Evolutionary conservation across 1,140 invertebrate genomes (phyloP), one percentile per base, ranked within the genome.

Genomic region (Argopecten irradians): DNA sequence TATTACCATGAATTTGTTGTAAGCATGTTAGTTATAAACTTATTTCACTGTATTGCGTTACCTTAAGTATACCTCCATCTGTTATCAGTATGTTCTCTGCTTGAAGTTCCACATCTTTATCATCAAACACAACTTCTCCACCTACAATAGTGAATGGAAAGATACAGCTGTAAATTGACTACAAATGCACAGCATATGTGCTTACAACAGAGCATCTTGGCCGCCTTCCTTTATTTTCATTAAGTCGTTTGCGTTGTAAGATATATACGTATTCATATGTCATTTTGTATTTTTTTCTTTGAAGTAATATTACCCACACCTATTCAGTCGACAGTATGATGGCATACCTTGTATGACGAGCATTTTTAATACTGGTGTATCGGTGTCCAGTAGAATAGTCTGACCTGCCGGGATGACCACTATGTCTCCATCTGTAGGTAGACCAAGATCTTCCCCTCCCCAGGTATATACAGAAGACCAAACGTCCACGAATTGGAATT

Each of bases 31-130:
- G n/a, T n/a, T n/a, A 0, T n/a, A 9, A 11, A n/a, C 9, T 35
- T 36, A 13, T 16, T 84, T 16, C 34, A 36, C 34, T 84, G 22
- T 46, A 14, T n/a, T n/a, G 16, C 28, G 28, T 71, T 86, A 95
- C 94, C 92, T 95, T 94, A 33, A 95, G 87, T 13, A 91, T 34
- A 34, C 95, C 95, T 14, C 94, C 93, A 83, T 95, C 93, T 13
- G 92, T 93, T 28, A 95, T 94, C 71, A 95, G 91, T 34, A 95
- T 95, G 36, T 93, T 94, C 82, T 95, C 94, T 11, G 94, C 92
- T 32, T 95, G 84, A 32, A 95, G 89, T 83, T 95, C 93, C 13
- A 95, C 84, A 87, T 95, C 92, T 34, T 90, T 92, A 32, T 95
- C 93, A 87, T 95, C 95, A 93, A 95, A 95, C 9, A 94, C 93